phyloP scores from a whole-genome alignment of 2,113 vertebrate species.

The Cranoglanis bouderius region DNA sequence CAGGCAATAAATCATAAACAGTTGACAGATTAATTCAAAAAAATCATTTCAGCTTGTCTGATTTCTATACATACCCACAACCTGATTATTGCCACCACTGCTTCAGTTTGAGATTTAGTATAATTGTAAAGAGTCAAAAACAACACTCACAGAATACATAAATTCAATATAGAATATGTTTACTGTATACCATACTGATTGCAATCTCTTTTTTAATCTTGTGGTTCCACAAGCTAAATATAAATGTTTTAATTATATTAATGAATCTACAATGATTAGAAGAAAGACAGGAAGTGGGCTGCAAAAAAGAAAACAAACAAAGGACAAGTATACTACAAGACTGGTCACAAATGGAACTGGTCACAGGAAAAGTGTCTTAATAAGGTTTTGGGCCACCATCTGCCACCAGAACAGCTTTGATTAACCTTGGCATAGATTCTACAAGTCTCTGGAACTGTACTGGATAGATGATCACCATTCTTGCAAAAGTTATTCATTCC shows the following conservation, averaged over 20 bases:
- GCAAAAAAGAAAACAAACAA: background rate
- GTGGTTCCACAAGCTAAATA: background rate
- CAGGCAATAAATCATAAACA: background rate
- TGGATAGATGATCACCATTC: background rate
- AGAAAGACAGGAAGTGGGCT: background rate
- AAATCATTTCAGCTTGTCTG: background rate
- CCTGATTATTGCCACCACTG: background rate
- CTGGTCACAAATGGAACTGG: background rate
- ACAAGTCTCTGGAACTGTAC: background rate
- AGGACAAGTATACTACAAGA: background rate
- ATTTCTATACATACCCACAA: background rate
- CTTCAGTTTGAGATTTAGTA: background rate
- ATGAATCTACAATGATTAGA: background rate
- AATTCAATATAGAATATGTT: background rate
- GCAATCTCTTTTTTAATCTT: background rate
- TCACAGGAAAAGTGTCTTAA: background rate
- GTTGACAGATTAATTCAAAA: background rate
- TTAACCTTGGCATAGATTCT: background rate
- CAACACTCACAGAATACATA: background rate
- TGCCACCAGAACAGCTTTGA: background rate
- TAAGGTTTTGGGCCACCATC: background rate
- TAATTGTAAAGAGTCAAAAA: background rate
- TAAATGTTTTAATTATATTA: background rate
- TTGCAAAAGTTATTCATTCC: background rate
- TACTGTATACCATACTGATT: background rate